Conservation (phyloP, 2,888 invertebrate species). For the Lepidochitona cinerea region DNA sequence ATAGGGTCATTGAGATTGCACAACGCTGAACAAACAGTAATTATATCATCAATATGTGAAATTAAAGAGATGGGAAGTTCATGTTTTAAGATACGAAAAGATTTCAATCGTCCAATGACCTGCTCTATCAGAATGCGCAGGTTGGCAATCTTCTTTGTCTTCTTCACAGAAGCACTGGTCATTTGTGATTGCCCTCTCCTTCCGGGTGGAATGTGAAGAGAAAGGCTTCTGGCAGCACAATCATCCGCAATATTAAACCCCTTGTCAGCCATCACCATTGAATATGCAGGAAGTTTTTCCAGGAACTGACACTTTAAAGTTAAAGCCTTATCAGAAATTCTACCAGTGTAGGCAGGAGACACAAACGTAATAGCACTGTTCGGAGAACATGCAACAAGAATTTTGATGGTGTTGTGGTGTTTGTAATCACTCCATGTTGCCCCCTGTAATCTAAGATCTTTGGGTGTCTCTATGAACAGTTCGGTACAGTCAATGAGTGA, state of each 20-base stretch:
- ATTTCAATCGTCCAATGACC: slow-evolving; percentile 36
- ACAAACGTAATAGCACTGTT: slow-evolving; percentile 31
- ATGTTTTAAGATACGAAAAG: slow-evolving; percentile 29
- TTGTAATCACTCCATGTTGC: slow-evolving; percentile 39
- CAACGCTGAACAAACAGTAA: slow-evolving; percentile 21
- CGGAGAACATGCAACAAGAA: slow-evolving; percentile 30
- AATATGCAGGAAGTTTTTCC: slow-evolving; percentile 22
- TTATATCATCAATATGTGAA: slow-evolving; percentile 33
- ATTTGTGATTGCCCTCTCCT: slow-evolving; percentile 31
- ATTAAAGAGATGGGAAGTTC: slow-evolving; percentile 30
- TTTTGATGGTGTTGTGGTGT: slow-evolving; percentile 39
- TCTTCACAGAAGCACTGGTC: slow-evolving; percentile 22
- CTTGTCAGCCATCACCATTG: slow-evolving; percentile 35
- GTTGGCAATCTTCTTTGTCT: slow-evolving; percentile 35
- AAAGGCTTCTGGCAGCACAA: slow-evolving; percentile 8
- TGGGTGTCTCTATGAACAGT: slow-evolving; percentile 28
- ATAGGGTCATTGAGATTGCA: background rate
- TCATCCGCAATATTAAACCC: slow-evolving; percentile 35
- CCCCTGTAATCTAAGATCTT: slow-evolving; percentile 24
- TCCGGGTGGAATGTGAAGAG: slow-evolving; percentile 30
- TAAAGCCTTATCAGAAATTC: slow-evolving; percentile 32
- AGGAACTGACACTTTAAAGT: slow-evolving; percentile 28
- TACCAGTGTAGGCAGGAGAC: slow-evolving; percentile 27
- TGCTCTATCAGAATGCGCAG: slow-evolving; percentile 37
- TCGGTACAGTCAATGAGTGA: slow-evolving; percentile 21